phyloP scores from a whole-genome alignment of 2,797 vertebrate species.

The Phalanger gymnotis region DNA sequence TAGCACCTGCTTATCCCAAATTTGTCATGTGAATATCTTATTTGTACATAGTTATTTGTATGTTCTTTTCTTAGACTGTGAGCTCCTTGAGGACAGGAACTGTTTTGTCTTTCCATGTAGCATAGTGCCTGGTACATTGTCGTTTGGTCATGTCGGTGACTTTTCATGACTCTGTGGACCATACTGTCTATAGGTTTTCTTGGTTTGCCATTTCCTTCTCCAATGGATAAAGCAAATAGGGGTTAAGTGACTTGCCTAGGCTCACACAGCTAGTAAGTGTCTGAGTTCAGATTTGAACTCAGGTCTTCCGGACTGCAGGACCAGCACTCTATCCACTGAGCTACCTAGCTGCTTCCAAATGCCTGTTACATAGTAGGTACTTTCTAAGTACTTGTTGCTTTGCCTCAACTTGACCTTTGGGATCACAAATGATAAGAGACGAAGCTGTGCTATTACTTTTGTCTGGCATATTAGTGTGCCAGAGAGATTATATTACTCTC shows the following conservation, averaged over 20 bases:
- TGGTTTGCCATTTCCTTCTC: neutral
- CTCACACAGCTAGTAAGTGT: neutral
- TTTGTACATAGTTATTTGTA: neutral
- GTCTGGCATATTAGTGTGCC: neutral
- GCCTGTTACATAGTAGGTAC: neutral
- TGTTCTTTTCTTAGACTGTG: neutral
- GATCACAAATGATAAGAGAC: constrained; percentile 10
- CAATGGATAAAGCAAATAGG: neutral
- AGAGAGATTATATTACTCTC: neutral
- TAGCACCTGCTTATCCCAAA: neutral
- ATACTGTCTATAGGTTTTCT: neutral
- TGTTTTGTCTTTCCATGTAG: neutral
- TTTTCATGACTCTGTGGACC: neutral
- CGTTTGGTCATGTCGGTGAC: neutral
- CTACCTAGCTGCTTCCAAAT: neutral
- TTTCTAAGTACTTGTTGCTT: neutral
- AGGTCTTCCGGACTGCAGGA: neutral
- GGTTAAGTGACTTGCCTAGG: neutral
- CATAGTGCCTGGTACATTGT: neutral
- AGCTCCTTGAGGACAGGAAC: neutral
- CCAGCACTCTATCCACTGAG: neutral
- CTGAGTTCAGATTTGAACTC: neutral
- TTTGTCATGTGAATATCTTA: neutral
- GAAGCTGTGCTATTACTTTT: constrained; percentile 27
- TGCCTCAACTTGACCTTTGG: neutral